Base-by-base conservation (phyloP, 2,888 invertebrate species). In the Patella depressa region DNA sequence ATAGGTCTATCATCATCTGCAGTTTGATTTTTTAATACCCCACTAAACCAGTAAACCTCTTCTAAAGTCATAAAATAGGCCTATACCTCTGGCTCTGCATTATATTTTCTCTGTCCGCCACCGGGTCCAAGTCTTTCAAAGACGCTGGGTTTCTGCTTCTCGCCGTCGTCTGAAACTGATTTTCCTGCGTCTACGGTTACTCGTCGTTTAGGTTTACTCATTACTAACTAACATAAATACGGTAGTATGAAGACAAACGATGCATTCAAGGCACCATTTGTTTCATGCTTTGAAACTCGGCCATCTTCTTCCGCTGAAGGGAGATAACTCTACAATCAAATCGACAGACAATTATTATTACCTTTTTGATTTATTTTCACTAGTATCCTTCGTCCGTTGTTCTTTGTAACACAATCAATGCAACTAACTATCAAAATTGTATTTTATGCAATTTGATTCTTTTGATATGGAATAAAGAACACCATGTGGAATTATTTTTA, bases 81-180 rank as follows among this genome's bases (percentile, higher is more conserved):
- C n/a, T n/a, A 9, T 45, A 45, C 45, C 74, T 74, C 75, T 34
- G 73, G 70, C 17, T 74, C 53, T 70, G 77, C 79, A 19, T 77
- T 79, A 76, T 82, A 82, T 74, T 81, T 81, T 73, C 84, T 79
- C 69, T 82, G 84, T 29, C 80, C 80, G 15, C 77, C 87, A n/a
- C 87, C 87, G 14, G 89, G 87, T 29, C 89, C 89, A 45, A 89
- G 83, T 79, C 89, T 76, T 80, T 89, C 89, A 81, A 89, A 89
- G 14, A 89, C 89, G 79, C 89, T 89, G 2, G 87, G 88, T 78
- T 88, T 88, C 71, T 87, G 84, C 34, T 87, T 86, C 59, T 87
- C 88, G 7, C 84, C 79, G 24, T 85, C 84, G 59, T 87, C 87
- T 70, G 84, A 80, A 5, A 82, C 85, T 45, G 85, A 75, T 75